Evolutionary conservation across 2,797 vertebrate species (phyloP), one percentile per base, ranked within the genome.

Genomic region (Orestias chungarensis): DNA sequence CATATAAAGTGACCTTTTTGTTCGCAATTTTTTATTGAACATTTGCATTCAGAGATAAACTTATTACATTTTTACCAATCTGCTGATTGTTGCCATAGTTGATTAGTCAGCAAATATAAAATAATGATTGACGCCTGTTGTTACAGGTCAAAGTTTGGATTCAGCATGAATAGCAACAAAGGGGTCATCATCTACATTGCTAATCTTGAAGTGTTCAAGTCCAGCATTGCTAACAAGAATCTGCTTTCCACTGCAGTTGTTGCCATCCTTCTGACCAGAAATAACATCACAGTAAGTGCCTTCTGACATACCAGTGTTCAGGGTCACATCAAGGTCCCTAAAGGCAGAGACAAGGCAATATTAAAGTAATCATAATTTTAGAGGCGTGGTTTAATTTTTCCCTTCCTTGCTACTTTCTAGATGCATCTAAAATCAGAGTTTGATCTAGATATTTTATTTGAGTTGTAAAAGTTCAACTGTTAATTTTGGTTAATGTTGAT

Each of bases 211-310:
- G 52, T 93, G 49, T 52, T 96, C 96, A 0, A 0, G 90, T 38
- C 97, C 95, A 7, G 96, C 90, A 6, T 20, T 9, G 0, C 85
- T 93, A 49, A 99, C 96, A 0, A 74, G 20, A 69, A 98, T 88
- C 83, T 94, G 83, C 79, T 93, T 95, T 64, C 96, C 96, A 0
- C 96, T 96, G 84, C 97, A 99, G 0, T 1, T 9, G 64, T 47
- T 61, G 25, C 68, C 74, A 11, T 95, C 91, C 64, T 96, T 98
- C 65, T 98, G 89, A 29, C 96, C 96, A 64, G 97, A 98, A 78
- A 99, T 97, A 27, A 98, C 88, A 40, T 98, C 97, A 75, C 96
- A 98, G 79, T 99, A 98, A 62, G 93, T 96, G 25, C 96, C 97
- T 64, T 83, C 88, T 14, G 95, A 94, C 87, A 99, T 92, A 35